Percentiles rank a stretch among this genome's conserved stretches.
Conservation (phyloP, 2,797 vertebrate species). For the Prunella strophiata region DNA sequence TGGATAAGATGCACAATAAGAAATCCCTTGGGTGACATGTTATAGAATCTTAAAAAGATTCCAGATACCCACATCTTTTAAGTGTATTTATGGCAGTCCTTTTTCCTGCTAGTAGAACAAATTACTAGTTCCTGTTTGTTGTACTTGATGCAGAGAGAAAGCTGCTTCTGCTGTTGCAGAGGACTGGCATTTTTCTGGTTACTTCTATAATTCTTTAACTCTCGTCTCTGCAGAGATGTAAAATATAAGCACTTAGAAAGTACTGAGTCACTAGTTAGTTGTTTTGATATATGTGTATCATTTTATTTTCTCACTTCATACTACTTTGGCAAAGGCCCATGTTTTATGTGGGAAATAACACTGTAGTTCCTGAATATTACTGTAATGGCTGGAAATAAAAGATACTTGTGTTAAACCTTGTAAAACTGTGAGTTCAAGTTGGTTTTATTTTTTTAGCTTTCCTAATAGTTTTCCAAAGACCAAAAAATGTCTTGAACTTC, state of each 20-base stretch:
- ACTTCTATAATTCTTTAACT: not conserved
- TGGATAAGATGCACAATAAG: slow-evolving; percentile 29
- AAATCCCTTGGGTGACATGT: slow-evolving; percentile 26
- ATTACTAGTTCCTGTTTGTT: not conserved
- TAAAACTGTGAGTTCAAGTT: not conserved
- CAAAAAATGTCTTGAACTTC: not conserved
- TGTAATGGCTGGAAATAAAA: not conserved
- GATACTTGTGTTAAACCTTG: not conserved
- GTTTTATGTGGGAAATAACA: not conserved
- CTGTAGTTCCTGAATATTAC: not conserved
- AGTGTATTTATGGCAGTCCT: not conserved
- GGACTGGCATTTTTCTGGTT: not conserved
- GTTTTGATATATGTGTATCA: not conserved
- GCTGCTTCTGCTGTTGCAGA: not conserved
- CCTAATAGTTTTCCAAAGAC: not conserved
- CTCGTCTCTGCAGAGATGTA: not conserved
- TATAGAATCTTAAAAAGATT: slow-evolving; percentile 56
- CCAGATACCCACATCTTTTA: slow-evolving; percentile 11
- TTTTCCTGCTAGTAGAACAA: not conserved
- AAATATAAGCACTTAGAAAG: not conserved
- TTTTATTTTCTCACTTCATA: not conserved
- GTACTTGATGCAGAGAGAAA: not conserved
- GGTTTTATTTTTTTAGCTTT: not conserved
- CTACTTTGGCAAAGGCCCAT: not conserved
- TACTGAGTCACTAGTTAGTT: not conserved